phyloP scores from a whole-genome alignment of 2,888 invertebrate genomes.

The Tinea pellionella region DNA sequence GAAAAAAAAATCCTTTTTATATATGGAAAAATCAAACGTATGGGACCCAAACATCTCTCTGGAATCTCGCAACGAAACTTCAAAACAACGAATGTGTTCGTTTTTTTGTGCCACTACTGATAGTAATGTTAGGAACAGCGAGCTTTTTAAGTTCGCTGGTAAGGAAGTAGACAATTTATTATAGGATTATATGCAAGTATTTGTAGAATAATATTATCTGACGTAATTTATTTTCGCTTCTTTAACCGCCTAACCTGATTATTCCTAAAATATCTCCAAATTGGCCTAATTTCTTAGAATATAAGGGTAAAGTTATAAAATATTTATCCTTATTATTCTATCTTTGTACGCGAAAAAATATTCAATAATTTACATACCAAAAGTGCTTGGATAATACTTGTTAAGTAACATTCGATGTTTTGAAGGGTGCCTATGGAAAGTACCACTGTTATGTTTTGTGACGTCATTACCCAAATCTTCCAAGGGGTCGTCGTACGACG shows the following conservation, averaged over 20 bases:
- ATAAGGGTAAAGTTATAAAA: neutral
- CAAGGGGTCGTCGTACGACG: slow-evolving; percentile 58
- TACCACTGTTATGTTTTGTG: slow-evolving; percentile 24
- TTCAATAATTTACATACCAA: neutral
- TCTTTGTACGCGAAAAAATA: neutral
- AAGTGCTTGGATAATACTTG: neutral
- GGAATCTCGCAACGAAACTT: slow-evolving; percentile 27
- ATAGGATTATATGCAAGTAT: no score
- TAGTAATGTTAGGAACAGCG: no score
- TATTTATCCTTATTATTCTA: neutral
- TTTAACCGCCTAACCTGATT: neutral
- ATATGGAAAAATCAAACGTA: slow-evolving; percentile 24
- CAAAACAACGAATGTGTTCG: slow-evolving; percentile 9
- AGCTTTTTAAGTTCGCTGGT: no score
- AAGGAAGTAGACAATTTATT: no score
- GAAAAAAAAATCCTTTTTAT: slow-evolving; percentile 49
- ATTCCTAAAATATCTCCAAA: neutral
- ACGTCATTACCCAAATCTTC: slow-evolving; percentile 48
- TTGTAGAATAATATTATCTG: no score
- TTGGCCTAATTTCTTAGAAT: neutral
- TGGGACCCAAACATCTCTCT: slow-evolving; percentile 29
- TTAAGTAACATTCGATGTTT: slow-evolving; percentile 30
- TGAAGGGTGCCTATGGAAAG: slow-evolving; percentile 21
- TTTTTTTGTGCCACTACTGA: neutral
- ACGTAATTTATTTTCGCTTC: no score